Base-by-base conservation (phyloP, 2,113 vertebrate genomes). In the Sebastes fasciatus region DNA sequence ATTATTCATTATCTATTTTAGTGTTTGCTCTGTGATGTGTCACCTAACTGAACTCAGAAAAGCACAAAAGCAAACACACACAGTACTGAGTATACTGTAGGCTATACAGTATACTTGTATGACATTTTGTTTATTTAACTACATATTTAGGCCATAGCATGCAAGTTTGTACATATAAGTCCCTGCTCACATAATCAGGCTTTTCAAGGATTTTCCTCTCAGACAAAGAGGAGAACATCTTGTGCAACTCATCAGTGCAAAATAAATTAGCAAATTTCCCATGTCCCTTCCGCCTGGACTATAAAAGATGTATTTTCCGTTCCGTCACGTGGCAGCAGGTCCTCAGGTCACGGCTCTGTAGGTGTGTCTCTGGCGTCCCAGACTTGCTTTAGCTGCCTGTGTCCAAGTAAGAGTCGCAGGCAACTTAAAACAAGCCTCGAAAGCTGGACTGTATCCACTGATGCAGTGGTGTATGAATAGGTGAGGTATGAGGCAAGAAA, bases 351-450 rank as follows among this genome's bases (percentile, higher is more conserved):
- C 16, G 8, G 16, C 4, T 55, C 34, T 49, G 82, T 55, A 45
- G 77, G 40, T 83, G 54, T 81, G 90, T 93, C 91, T 58, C 91
- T 80, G 70, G 92, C 94, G 93, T 96, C 94, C 96, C 95, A 97
- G 97, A 96, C 97, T 98, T 98, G 97, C 97, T 98, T 98, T 98
- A 97, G 97, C 97, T 98, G 97, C 97, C 97, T 98, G 97, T 95
- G 97, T 95, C 87, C 89, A 91, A 67, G 43, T 90, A 95, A 23
- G 86, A 92, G 93, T 91, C 97, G 60, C 97, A 98, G 97, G 97
- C 97, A 98, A 98, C 97, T 91, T 96, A 98, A 98, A 98, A 98
- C 97, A 97, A 97, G 97, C 97, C 97, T 87, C 4, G 67, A 94
- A 96, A 92, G 77, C 95, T 34, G 84, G 95, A 93, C 81, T 66